Conservation (phyloP, 2,888 invertebrate genomes). For the Ormyrus rosae region DNA sequence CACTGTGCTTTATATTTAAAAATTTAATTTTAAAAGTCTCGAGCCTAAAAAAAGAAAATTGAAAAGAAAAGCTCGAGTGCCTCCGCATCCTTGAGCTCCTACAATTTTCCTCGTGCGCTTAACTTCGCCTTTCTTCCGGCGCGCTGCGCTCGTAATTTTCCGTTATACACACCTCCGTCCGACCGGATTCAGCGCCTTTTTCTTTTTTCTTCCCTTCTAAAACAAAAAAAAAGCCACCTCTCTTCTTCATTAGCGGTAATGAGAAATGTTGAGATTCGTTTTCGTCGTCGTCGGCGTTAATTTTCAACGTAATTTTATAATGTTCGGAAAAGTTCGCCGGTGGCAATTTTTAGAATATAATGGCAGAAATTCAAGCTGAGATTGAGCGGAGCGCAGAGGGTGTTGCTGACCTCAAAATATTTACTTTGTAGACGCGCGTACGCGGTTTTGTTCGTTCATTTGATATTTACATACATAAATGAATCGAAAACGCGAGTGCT, state of each 20-base stretch:
- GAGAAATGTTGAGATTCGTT: constrained; percentile 8
- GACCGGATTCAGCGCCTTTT: constrained; percentile 21
- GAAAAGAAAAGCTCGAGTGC: background rate
- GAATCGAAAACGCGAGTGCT: too few species aligned
- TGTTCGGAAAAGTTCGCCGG: background rate
- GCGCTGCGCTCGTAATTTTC: constrained; percentile 27
- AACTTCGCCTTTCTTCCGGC: constrained; percentile 23
- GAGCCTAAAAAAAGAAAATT: background rate
- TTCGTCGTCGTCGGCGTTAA: background rate
- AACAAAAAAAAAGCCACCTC: background rate
- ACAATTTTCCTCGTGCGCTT: constrained; percentile 24
- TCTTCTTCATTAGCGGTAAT: constrained; percentile 42
- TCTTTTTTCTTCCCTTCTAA: background rate
- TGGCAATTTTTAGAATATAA: too few species aligned
- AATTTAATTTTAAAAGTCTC: too few species aligned
- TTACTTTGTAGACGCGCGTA: too few species aligned
- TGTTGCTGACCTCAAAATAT: too few species aligned
- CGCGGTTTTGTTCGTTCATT: too few species aligned
- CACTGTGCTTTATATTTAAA: too few species aligned
- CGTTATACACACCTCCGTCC: constrained; percentile 5
- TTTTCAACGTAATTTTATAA: constrained; percentile 3
- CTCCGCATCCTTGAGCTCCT: background rate
- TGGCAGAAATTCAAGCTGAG: too few species aligned
- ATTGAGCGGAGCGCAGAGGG: too few species aligned
- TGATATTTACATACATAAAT: too few species aligned